Conservation (phyloP, 2,797 vertebrate genomes). For the Buceros bicornis region DNA sequence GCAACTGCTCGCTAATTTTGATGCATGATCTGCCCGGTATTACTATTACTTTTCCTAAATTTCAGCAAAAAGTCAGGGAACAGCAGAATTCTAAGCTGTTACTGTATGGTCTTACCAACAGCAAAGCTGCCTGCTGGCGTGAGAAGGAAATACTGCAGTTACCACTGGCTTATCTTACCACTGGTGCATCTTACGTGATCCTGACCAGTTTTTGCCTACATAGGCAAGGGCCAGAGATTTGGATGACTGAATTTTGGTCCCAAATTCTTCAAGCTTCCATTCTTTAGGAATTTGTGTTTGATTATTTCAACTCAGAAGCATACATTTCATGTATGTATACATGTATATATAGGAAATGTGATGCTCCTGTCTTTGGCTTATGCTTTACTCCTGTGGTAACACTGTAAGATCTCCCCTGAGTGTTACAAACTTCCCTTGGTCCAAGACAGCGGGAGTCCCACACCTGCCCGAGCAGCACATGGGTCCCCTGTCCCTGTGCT, state of each 20-base stretch:
- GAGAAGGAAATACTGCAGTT: not conserved
- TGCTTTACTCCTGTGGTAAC: not conserved
- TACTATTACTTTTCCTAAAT: not conserved
- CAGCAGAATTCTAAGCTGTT: not conserved
- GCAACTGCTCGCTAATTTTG: not conserved
- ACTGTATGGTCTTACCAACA: not conserved
- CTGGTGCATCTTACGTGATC: not conserved
- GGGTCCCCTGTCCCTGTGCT: not conserved
- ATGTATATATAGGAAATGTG: not conserved
- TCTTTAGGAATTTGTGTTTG: not conserved
- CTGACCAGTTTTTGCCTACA: not conserved
- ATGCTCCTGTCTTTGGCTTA: not conserved
- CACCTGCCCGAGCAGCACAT: accelerated
- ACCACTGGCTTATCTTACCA: not conserved
- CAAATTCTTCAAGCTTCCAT: not conserved
- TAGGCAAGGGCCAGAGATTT: not conserved
- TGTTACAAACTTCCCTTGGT: not conserved
- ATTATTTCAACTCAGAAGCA: not conserved
- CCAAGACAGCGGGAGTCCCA: not conserved
- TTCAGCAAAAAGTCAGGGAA: not conserved
- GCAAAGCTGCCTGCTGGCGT: not conserved
- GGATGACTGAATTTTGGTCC: not conserved
- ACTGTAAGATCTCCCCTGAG: not conserved
- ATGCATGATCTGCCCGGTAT: not conserved
- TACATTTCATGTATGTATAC: too few relatives aligned